phyloP scores from a whole-genome alignment of 2,113 vertebrate species.

The Carassius auratus region DNA sequence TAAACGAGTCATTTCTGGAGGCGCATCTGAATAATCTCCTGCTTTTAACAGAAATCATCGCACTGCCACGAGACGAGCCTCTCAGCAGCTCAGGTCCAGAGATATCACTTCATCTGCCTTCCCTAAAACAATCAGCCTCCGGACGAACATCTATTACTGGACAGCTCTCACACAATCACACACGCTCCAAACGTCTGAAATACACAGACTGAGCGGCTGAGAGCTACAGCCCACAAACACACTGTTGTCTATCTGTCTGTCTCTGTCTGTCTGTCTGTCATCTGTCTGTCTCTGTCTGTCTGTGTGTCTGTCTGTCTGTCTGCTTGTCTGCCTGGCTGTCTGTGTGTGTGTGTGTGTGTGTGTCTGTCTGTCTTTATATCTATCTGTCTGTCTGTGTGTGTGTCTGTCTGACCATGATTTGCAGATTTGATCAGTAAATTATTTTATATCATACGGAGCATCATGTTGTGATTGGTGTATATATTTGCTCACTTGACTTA shows the following conservation, averaged over 20 bases:
- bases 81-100: background rate
- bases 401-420: background rate
- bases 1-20: background rate
- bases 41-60: background rate
- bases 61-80: background rate
- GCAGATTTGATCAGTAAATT: background rate
- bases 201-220: too few species aligned
- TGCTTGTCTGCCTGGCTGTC: background rate
- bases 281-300: too few species aligned
- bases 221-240: too few species aligned
- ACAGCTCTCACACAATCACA: background rate
- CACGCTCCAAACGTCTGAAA: background rate
- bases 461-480: too few species aligned
- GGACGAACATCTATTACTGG: background rate
- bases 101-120: background rate
- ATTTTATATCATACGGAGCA: too few species aligned
- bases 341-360: background rate
- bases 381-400: too few species aligned
- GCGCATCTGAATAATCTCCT: background rate
- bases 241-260: too few species aligned
- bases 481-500: too few species aligned
- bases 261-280: too few species aligned
- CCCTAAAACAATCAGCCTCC: background rate
- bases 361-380: too few species aligned
- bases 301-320: too few species aligned